Conservation (phyloP, 1,140 invertebrate genomes). For the Drosophila subpulchrella region DNA sequence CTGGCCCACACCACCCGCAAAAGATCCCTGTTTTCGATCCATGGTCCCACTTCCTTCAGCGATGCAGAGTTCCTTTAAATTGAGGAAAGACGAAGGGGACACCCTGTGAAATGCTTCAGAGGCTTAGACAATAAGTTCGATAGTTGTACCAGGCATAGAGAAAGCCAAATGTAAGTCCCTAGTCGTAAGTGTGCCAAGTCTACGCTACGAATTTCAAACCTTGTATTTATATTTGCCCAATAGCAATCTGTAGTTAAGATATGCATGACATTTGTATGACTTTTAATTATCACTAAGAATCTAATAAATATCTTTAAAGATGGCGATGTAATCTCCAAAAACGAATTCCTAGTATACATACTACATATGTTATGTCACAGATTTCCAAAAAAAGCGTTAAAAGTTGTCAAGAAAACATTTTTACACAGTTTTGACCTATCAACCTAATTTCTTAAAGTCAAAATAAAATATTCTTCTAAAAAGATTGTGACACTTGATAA, state of each 20-base stretch:
- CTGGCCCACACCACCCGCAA: slow-evolving; percentile 66
- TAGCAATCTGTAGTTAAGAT: slow-evolving; percentile 44
- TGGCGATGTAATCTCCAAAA: no score
- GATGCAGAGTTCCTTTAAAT: slow-evolving; percentile 69
- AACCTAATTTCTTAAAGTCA: no score
- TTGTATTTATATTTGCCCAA: slow-evolving; percentile 12
- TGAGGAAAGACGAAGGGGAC: neutral
- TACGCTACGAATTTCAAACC: slow-evolving; percentile 65
- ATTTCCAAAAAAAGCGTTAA: no score
- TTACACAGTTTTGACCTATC: no score
- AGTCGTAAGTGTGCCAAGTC: slow-evolving; percentile 33
- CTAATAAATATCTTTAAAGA: no score
- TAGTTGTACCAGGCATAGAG: slow-evolving; percentile 48
- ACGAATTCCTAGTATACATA: no score
- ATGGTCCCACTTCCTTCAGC: slow-evolving; percentile 69
- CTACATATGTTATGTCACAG: no score
- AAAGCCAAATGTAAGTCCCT: slow-evolving; percentile 35
- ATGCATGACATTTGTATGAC: slow-evolving; percentile 33
- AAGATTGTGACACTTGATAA: no score
- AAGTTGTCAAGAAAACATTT: no score
- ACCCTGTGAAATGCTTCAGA: slow-evolving; percentile 30
- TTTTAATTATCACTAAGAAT: slow-evolving; percentile 16
- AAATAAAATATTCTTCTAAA: no score
- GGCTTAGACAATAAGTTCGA: slow-evolving; percentile 77
- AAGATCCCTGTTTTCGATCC: slow-evolving; percentile 59